Evolutionary conservation across 2,888 invertebrate genomes (phyloP), one percentile per base, ranked within the genome.

Genomic region (Napeogenes sylphis): DNA sequence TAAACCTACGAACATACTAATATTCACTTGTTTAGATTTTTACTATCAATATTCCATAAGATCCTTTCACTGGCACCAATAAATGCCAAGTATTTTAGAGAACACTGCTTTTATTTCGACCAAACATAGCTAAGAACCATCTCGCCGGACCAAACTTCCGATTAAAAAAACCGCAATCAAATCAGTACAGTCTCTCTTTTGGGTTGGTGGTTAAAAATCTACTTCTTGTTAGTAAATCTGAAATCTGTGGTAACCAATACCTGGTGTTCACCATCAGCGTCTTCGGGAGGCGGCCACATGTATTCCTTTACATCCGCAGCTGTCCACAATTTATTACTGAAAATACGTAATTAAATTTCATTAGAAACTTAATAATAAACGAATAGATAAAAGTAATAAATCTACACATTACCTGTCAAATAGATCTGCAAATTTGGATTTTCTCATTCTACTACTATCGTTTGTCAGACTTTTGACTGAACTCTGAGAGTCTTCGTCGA

Each of bases 221-320:
- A 35, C 1, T 3, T 35, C 35, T 42, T 2, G 5, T 42, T 10
- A 42, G n/a, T 45, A 45, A 32, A 8, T 10, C 64, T 54, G 58
- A 12, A 61, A 53, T 53, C 51, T 53, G 33, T 14, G 32, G 54
- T 56, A 30, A 13, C 63, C 59, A 64, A 55, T 74, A 90, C 90
- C 84, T 86, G 88, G 58, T 77, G 79, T 62, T 85, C 83, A n/a
- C 71, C 78, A 68, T 80, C 79, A 47, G 77, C 70, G 56, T 72
- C 78, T 42, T 83, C 85, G 77, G 89, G 93, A 42, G 92, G 92
- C 5, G 97, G 97, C 99, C 99, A 99, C 75, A 95, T 95, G 80
- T 99, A 99, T 82, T 99, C 98, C 65, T 96, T 97, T 59, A 99
- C 93, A 81, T 96, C 96, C 60, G 96, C 95, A 14, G 97, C 97